Evolutionary conservation across 1,140 invertebrate species (phyloP), one percentile per base, ranked within the genome.

Genomic region (Microvelia longipes): DNA sequence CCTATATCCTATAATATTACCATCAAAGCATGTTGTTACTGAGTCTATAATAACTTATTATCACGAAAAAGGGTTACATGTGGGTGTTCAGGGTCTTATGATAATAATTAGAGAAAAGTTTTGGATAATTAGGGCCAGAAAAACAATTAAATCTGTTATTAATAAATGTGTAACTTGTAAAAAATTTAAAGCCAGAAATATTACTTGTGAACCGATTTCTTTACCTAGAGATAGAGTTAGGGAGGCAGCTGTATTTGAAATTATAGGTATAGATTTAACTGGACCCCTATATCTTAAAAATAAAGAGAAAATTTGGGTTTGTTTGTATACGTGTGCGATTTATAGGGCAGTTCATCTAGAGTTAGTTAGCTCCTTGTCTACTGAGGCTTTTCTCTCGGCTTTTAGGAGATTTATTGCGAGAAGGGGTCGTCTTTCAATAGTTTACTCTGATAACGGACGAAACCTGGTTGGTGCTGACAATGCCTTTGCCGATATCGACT

Each of bases 261-360:
- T 50, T 19, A 50, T 19, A 50, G 35, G 35, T 11, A 19, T 50
- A 11, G 35, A 50, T 50, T n/a, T 50, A 50, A 19, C 35, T 19
- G 35, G 35, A 5, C 35, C 35, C 19, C 35, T 50, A 5, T 19
- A 50, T 19, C 19, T 50, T 11, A 50, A 50, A 50, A 50, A 5
- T 11, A 67, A 62, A 19, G 28, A 26, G 13, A 79, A 80, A 67
- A 70, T 70, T 0, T 78, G 77, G 77, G 69, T 79, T 29, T 75
- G 75, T 66, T 60, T 80, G n/a, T 79, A 78, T 65, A 77, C 77
- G 13, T 79, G 78, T 70, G 75, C 76, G 0, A 71, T 76, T 11
- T 77, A 76, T 67, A 64, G 70, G 24, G 74, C 73, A 26, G 69
- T 75, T 1, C 73, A 75, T 67, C 35, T 75, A 26, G 73, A 75